These are phyloP conservation scores for Trachemys scripta DNA, from an alignment of 2,113 vertebrate genomes.

Conservation along the genomic window DNA sequence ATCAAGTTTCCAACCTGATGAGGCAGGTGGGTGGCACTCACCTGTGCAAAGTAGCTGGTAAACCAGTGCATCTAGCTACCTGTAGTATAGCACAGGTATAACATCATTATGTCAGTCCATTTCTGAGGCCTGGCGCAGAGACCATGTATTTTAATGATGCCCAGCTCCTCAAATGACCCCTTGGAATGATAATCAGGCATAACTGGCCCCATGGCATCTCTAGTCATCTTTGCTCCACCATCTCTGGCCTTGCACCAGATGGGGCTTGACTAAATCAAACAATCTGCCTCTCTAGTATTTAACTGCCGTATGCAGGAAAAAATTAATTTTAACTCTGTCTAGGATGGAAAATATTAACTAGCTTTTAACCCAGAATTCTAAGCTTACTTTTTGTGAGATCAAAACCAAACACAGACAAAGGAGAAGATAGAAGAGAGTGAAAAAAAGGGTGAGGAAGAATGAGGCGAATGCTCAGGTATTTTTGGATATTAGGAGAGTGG, in stretches of 20 bases:
- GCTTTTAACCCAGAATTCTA: not conserved
- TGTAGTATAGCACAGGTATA: not conserved
- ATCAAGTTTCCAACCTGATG: not conserved
- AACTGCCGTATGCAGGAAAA: not conserved
- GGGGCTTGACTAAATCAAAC: not conserved
- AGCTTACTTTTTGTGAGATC: not conserved
- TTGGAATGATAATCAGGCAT: not conserved
- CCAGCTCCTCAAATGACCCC: not conserved
- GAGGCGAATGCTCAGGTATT: not conserved
- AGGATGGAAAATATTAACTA: not conserved
- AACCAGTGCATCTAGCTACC: not conserved
- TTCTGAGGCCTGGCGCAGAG: not conserved
- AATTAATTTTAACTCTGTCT: not conserved
- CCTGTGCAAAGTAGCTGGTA: not conserved
- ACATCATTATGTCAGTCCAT: not conserved
- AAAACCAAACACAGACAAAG: not conserved
- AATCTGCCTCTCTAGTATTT: not conserved
- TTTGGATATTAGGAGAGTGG: not conserved
- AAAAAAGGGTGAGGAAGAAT: not conserved
- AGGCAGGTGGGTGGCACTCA: not conserved
- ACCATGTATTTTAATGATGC: not conserved
- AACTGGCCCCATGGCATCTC: not conserved
- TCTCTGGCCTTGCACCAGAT: not conserved
- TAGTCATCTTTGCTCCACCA: not conserved
- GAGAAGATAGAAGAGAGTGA: accelerated